Evolutionary conservation across 2,113 vertebrate species (phyloP), one percentile per base, ranked within the genome.

Genomic region (Tetrao urogallus): DNA sequence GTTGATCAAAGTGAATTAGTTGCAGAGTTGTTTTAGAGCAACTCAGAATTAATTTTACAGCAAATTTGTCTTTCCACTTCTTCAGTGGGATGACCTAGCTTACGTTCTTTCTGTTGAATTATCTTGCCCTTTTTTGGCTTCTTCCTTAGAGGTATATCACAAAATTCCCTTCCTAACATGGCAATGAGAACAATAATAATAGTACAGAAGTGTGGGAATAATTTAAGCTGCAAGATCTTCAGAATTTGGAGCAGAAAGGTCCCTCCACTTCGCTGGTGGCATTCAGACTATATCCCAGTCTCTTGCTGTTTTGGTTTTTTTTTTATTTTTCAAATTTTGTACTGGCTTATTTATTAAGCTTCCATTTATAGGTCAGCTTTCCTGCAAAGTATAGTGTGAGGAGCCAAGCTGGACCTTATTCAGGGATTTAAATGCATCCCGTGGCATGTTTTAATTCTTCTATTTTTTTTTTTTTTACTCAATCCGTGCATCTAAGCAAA

Each of bases 291-390:
- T 67, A 10, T 81, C 12, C 16, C 16, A 4, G 11, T 82, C 30
- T 89, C 21, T 11, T 32, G 30, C 17, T 57, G 30, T 18, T 56
- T 32, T 56, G 47, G 47, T 21, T 52, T 52, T 52, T 50, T 12
- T 16, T 70, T 73, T 86, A 43, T 16, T 92, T 28, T 16, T 50
- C 10, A 40, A 21, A 64, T 86, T 71, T 57, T 78, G 3, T n/a
- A 25, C 12, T 52, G 38, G 22, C 32, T 82, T 60, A 86, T 91
- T 75, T 57, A 21, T 87, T 79, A 77, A 85, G 42, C 50, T 79
- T 88, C 70, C 47, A 21, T 85, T 90, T 92, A 28, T 93, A 74
- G 71, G 54, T 93, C 77, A 91, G 6, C 63, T 69, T 71, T 74
- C 47, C 57, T 76, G 47, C 42, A 84, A 94, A 86, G 34, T 61